Conservation (phyloP, 2,113 vertebrate genomes). For the Machaerirhynchus nigripectus region DNA sequence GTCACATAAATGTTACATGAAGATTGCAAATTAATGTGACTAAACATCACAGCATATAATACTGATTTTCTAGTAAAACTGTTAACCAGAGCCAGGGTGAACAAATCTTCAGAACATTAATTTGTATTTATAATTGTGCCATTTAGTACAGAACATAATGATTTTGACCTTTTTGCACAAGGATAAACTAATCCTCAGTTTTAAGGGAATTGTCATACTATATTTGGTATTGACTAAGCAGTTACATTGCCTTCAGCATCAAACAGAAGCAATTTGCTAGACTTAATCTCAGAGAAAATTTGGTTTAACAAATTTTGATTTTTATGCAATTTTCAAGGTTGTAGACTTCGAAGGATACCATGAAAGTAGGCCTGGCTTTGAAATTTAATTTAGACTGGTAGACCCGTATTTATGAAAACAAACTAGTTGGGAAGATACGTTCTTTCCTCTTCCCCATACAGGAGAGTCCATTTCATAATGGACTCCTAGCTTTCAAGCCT, state of each 20-base stretch:
- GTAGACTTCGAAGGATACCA: not conserved
- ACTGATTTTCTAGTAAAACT: not conserved
- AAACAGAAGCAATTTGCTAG: not conserved
- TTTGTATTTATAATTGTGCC: not conserved
- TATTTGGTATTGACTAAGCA: not conserved
- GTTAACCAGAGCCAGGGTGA: not conserved
- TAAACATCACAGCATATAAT: not conserved
- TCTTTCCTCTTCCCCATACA: not conserved
- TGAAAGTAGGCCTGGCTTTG: not conserved
- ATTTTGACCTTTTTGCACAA: not conserved
- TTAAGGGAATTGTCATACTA: not conserved
- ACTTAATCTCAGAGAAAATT: not conserved
- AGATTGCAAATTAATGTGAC: not conserved
- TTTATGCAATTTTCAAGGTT: not conserved
- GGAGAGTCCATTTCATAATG: not conserved
- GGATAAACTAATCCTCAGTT: not conserved
- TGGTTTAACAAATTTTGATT: not conserved
- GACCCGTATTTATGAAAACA: not conserved
- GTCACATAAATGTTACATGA: not conserved
- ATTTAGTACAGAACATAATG: not conserved
- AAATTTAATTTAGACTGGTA: not conserved
- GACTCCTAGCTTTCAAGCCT: not conserved
- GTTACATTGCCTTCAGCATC: not conserved
- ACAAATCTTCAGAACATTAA: not conserved
- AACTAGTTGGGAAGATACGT: not conserved